Evolutionary conservation across 2,797 vertebrate genomes (phyloP).

Genomic region (Chromobotia macracanthus): DNA sequence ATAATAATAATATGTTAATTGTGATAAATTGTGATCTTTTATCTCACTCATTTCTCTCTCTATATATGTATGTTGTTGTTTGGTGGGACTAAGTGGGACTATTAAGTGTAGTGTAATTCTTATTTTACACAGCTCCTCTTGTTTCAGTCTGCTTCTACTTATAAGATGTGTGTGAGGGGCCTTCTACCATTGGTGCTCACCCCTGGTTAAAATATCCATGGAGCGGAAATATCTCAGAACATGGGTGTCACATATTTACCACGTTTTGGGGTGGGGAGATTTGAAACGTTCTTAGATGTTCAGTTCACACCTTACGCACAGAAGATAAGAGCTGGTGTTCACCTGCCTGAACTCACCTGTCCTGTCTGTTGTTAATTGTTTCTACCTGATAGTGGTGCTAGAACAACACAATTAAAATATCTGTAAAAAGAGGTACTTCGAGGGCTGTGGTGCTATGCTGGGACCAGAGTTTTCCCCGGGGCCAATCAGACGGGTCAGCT

Average conservation of each 20-base stretch:
- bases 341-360: conserved; percentile 48
- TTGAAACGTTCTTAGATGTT: conserved; percentile 51
- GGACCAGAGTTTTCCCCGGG: conserved; percentile 49
- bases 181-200: conserved; percentile 60
- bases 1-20: not conserved
- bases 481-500: conserved; percentile 56
- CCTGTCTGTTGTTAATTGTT: conserved; percentile 11
- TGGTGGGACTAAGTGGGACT: conserved; percentile 29
- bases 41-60: no score
- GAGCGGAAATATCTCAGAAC: conserved; percentile 69
- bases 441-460: conserved; percentile 42
- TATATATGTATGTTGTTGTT: conserved; percentile 26
- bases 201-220: conserved; percentile 76
- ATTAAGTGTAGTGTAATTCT: conserved; percentile 59
- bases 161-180: conserved; percentile 64
- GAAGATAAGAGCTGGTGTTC: conserved; percentile 48
- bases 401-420: conserved; percentile 30
- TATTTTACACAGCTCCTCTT: conserved; percentile 67
- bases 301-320: conserved; percentile 53
- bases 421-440: conserved; percentile 3
- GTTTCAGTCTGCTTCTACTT: conserved; percentile 77
- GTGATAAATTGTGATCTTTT: not conserved
- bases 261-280: conserved; percentile 61
- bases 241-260: conserved; percentile 54
- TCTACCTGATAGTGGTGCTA: conserved; percentile 32